Conservation (phyloP, 2,888 invertebrate genomes). For the Metallyticus violacea region DNA sequence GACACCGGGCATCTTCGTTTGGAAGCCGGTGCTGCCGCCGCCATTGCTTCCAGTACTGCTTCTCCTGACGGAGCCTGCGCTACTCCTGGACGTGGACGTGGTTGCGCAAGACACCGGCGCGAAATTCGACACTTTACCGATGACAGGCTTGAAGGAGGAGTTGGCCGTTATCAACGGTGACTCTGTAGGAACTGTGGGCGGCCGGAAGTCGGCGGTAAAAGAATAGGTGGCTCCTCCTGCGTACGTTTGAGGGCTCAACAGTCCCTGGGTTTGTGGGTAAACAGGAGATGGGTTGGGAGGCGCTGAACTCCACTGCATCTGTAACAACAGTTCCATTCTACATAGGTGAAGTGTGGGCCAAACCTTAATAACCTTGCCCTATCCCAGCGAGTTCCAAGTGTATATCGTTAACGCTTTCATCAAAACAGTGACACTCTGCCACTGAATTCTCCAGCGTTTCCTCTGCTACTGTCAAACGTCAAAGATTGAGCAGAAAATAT, state of each 20-base stretch:
- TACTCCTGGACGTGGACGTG: not conserved
- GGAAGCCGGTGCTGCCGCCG: slow-evolving; percentile 36
- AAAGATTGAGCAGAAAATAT: too few species aligned
- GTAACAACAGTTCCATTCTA: slow-evolving; percentile 32
- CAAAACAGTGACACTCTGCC: too few species aligned
- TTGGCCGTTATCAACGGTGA: slow-evolving; percentile 14
- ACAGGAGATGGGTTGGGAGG: slow-evolving; percentile 50
- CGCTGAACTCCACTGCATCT: slow-evolving; percentile 68
- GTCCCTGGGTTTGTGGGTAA: slow-evolving; percentile 60
- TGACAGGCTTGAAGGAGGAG: slow-evolving; percentile 57
- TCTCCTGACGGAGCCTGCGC: not conserved
- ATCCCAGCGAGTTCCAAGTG: too few species aligned
- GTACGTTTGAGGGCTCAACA: slow-evolving; percentile 63
- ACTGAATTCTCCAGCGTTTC: too few species aligned
- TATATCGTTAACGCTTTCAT: too few species aligned
- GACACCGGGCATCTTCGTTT: slow-evolving; percentile 47
- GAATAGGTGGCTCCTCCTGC: slow-evolving; percentile 71
- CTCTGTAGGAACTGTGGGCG: slow-evolving; percentile 47
- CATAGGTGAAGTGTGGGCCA: too few species aligned
- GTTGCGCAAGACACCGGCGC: not conserved
- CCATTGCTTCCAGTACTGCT: slow-evolving; percentile 36
- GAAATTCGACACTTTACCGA: slow-evolving; percentile 45
- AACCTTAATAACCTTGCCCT: too few species aligned
- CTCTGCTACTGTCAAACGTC: too few species aligned
- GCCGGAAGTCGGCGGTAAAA: slow-evolving; percentile 77